Percentiles rank a stretch among this genome's conserved stretches.
These are phyloP conservation scores for Parazoanthus darwini DNA, from an alignment of 92 coral and sea anemone species.

Conservation along the genomic window DNA sequence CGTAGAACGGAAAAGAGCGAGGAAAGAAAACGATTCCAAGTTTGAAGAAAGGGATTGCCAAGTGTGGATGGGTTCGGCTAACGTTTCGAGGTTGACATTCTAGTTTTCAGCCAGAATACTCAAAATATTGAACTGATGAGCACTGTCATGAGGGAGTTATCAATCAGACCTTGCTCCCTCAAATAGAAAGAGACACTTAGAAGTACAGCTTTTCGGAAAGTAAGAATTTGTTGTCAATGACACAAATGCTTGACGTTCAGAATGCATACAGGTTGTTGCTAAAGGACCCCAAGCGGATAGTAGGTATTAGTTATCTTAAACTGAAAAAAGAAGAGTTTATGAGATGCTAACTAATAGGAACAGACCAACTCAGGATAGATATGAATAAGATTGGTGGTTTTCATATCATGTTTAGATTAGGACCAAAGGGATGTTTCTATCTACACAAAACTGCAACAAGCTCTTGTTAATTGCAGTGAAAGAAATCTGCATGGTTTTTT, in stretches of 20 bases:
- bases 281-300: neutral
- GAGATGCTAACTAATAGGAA: neutral
- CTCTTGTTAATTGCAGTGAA: no score
- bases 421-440: no score
- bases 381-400: neutral
- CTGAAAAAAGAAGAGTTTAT: neutral
- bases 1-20: conserved; percentile 22
- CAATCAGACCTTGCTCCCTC: neutral
- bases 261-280: neutral
- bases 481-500: no score
- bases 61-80: conserved; percentile 7
- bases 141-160: neutral
- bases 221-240: neutral
- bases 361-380: neutral
- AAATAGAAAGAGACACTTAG: neutral
- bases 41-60: neutral
- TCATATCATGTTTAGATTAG: neutral
- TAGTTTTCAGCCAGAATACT: conserved; percentile 3
- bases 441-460: neutral
- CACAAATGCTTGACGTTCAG: no score
- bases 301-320: neutral
- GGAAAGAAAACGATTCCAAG: neutral
- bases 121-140: conserved; percentile 1
- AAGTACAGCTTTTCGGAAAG: neutral
- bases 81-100: conserved; percentile 3